These are phyloP conservation scores for Scolopax mira DNA, from an alignment of 2,113 vertebrate species.

Conservation along the genomic window DNA sequence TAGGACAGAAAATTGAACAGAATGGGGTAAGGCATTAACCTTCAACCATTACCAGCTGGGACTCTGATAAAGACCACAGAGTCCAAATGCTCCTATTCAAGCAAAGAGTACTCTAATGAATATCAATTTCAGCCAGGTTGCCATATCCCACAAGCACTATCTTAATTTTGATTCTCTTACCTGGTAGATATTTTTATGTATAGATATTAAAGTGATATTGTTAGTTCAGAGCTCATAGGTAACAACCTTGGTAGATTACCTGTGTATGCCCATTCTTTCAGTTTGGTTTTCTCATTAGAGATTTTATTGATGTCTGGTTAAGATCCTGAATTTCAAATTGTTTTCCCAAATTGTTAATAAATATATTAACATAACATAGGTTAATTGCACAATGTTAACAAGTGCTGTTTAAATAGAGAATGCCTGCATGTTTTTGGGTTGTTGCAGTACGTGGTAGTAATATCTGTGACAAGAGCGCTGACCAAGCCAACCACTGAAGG, in stretches of 20 bases:
- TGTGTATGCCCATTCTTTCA: slow-evolving; percentile 32
- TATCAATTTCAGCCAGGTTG: slow-evolving; percentile 82
- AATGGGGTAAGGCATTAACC: slow-evolving; percentile 84
- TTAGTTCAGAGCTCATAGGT: background rate
- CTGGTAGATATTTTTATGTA: slow-evolving; percentile 31
- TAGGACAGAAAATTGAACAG: slow-evolving; percentile 88
- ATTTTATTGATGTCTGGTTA: background rate
- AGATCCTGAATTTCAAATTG: background rate
- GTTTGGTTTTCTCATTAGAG: background rate
- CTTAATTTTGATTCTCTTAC: slow-evolving; percentile 65
- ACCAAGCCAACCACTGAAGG: background rate
- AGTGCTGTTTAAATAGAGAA: background rate
- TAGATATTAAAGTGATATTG: background rate
- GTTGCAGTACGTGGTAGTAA: background rate
- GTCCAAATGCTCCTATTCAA: slow-evolving; percentile 90
- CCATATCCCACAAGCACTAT: slow-evolving; percentile 51
- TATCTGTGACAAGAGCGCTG: background rate
- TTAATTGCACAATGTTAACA: slow-evolving; percentile 6
- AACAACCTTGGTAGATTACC: background rate
- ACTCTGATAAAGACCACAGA: slow-evolving; percentile 86
- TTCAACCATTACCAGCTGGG: slow-evolving; percentile 92
- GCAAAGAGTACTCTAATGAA: slow-evolving; percentile 80
- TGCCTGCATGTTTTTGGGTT: background rate
- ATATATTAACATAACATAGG: background rate
- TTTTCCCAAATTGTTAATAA: slow-evolving; percentile 28